Evolutionary conservation across 2,888 invertebrate species (phyloP), one percentile per base, ranked within the genome.

Genomic region (Amorpha juglandis): DNA sequence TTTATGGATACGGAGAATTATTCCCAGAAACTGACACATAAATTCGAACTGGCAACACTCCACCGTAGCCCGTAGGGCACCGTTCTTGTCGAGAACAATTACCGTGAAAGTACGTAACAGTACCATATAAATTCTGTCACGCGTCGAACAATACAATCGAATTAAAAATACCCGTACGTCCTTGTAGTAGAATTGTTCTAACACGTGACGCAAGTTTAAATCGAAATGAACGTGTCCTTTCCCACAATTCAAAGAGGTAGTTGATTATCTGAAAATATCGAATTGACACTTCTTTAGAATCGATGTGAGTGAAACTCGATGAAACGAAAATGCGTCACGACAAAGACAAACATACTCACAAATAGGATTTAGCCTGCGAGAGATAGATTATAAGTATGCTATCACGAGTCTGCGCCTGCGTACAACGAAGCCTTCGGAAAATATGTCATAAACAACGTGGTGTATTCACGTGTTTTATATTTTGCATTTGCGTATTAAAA

Each of bases 181-280:
- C 58, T 42, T 38, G 58, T 58, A 42, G 58, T 58, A 58, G 58
- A 58, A 58, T 58, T 58, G 58, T 58, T 53, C 33, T 33, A 53
- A 53, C 35, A 58, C 58, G 58, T 58, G 19, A 42, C 19, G 38
- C 3, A 19, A 12, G 19, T 58, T 19, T 19, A 6, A 19, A 42
- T 16, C 11, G 19, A 11, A 19, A 12, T 19, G 12, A 38, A 42
- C 1, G 55, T 38, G 16, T 52, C 12, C 27, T 58, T 58, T 58
- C 38, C 19, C 42, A 58, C 19, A 58, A 19, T 42, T 42, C 12
- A 11, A 58, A 16, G 0, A 35, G 55, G 11, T 16, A 8, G 14
- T 1, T 55, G 35, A 16, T 14, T 58, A 12, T 58, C 16, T 27
- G 1, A 27, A 3, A 27, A 27, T 27, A 27, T 27, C n/a, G n/a